Percentiles rank a stretch among this genome's conserved stretches.
phyloP scores from a whole-genome alignment of 2,797 vertebrate species.

The Danio aesculapii region DNA sequence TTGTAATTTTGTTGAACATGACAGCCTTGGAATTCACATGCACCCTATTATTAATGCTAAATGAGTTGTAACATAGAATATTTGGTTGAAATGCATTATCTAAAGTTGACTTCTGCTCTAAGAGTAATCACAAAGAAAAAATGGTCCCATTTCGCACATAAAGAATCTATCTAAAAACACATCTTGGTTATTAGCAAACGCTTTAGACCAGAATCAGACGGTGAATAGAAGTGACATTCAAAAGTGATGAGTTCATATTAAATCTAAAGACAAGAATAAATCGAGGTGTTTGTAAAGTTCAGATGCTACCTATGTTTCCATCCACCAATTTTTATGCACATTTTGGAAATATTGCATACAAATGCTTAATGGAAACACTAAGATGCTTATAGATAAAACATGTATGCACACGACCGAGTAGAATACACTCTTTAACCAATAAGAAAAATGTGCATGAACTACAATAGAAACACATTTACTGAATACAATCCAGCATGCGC shows the following conservation, averaged over 20 bases:
- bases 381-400: too few relatives aligned
- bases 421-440: too few relatives aligned
- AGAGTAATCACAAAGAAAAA: neutral
- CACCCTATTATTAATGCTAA: conserved; percentile 26
- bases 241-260: neutral
- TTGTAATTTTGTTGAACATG: conserved; percentile 27
- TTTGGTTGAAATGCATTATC: conserved; percentile 8
- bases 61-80: conserved; percentile 13
- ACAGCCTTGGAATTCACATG: conserved; percentile 24
- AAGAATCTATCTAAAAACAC: neutral
- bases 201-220: neutral
- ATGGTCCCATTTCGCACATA: neutral
- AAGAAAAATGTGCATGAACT: too few relatives aligned
- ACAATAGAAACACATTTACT: too few relatives aligned
- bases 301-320: too few relatives aligned
- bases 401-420: too few relatives aligned
- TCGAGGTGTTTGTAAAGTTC: neutral
- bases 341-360: too few relatives aligned
- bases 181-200: neutral
- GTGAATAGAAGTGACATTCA: neutral
- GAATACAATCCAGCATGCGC: too few relatives aligned
- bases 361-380: too few relatives aligned
- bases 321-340: too few relatives aligned
- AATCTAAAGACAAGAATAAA: neutral
- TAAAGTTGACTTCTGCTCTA: neutral